Base-by-base conservation (phyloP, 2,797 vertebrate species). In the Malacoraja senta region DNA sequence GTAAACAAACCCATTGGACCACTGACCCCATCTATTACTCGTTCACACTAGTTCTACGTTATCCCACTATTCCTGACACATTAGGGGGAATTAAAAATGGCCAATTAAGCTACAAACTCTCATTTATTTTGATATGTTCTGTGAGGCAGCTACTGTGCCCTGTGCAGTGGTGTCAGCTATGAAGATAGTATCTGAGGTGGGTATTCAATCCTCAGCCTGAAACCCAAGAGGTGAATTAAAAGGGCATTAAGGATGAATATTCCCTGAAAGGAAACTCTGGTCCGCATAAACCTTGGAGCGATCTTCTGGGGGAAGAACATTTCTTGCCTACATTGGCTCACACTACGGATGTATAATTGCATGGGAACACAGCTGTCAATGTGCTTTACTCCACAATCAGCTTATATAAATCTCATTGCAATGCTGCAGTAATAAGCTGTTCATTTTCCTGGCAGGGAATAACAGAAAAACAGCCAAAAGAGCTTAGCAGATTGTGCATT, bases 351-450 rank as follows among this genome's bases (percentile, higher is more conserved):
- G 38, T 92, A 29, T n/a, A 58, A 76, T 76, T 58, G 58, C 61
- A 84, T 61, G 71, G 83, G 94, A 95, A 95, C 94, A 94, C 94
- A 91, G 94, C 93, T 0, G 91, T 94, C 94, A 94, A 92, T 0
- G 88, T 93, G 94, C 93, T 93, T 93, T 93, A 10, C 92, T 93
- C 58, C 0, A 92, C 94, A 95, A 96, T 95, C 95, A 94, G 95
- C 95, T 95, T 96, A 95, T 93, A 93, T 80, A 95, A 96, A 93
- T 94, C 95, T 95, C 95, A 91, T 95, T 95, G 95, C 93, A 72
- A 93, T 93, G 94, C 94, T 94, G 93, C 1, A 0, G 94, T 95
- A 94, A 95, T 96, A 95, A 96, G 95, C 95, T 95, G 95, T 95
- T 93, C 94, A 94, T 94, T 95, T 94, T 95, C 94, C 94, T 93